Conservation (phyloP, 2,113 vertebrate species). For the Accipiter cooperii region DNA sequence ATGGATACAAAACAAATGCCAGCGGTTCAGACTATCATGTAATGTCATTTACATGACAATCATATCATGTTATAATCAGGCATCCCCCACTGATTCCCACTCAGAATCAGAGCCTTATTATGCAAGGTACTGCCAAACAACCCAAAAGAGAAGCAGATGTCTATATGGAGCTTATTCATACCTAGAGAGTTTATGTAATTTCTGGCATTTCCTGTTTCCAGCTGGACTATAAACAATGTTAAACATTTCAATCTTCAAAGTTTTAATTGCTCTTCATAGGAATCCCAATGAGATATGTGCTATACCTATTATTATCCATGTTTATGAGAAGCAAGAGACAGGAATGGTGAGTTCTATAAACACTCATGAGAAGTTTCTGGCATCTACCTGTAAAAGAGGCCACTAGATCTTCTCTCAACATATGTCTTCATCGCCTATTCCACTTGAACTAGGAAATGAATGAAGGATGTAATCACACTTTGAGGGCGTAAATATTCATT, state of each 20-base stretch:
- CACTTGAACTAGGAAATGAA: neutral
- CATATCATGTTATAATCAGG: neutral
- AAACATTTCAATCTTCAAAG: neutral
- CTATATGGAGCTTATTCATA: neutral
- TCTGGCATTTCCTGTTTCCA: constrained; percentile 43
- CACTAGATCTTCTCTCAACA: neutral
- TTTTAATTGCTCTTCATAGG: constrained; percentile 11
- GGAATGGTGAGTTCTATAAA: neutral
- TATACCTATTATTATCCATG: constrained; percentile 11
- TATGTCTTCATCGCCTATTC: neutral
- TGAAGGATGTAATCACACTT: neutral
- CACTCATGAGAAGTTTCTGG: neutral
- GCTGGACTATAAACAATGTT: neutral
- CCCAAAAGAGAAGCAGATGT: neutral
- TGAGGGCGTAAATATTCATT: neutral
- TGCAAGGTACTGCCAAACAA: neutral
- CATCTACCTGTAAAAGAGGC: neutral
- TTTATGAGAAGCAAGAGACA: neutral
- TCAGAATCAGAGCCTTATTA: neutral
- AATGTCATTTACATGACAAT: neutral
- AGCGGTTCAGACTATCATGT: neutral
- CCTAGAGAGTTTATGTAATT: neutral
- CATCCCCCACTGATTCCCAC: neutral
- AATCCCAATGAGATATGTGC: neutral
- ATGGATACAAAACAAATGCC: neutral